Evolutionary conservation across 2,888 invertebrate species (phyloP).

Genomic region (Pyrrhosoma nymphula): DNA sequence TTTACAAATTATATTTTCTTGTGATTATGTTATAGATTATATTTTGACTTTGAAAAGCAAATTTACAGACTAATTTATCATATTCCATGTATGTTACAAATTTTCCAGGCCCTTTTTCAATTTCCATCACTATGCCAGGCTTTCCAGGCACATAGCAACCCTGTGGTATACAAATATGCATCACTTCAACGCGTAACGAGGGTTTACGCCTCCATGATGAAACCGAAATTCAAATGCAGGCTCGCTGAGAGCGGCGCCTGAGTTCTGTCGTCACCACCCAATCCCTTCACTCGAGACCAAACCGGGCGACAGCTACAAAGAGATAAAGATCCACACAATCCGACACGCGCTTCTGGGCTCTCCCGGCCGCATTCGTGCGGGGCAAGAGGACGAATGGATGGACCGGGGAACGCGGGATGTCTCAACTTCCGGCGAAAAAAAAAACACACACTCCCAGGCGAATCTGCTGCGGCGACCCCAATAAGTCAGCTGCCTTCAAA

Average conservation of each 20-base stretch:
- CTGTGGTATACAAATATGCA: too few relatives aligned
- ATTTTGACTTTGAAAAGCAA: too few relatives aligned
- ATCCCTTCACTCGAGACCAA: neutral
- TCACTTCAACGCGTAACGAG: neutral
- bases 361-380: neutral
- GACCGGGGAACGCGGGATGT: neutral
- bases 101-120: too few relatives aligned
- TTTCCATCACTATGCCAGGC: too few relatives aligned
- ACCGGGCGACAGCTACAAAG: neutral
- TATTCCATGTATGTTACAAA: too few relatives aligned
- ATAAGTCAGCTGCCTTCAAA: neutral
- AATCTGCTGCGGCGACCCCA: neutral
- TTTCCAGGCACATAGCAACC: too few relatives aligned
- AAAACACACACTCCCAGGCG: neutral
- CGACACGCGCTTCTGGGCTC: neutral
- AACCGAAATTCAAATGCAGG: neutral
- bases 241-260: neutral
- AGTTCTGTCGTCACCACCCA: neutral
- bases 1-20: too few relatives aligned
- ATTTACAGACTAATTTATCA: too few relatives aligned
- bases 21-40: too few relatives aligned
- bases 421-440: constrained; percentile 4
- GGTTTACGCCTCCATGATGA: neutral
- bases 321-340: neutral
- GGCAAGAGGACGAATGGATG: neutral